phyloP scores from a whole-genome alignment of 2,888 invertebrate genomes.

The Eilema sororculum region DNA sequence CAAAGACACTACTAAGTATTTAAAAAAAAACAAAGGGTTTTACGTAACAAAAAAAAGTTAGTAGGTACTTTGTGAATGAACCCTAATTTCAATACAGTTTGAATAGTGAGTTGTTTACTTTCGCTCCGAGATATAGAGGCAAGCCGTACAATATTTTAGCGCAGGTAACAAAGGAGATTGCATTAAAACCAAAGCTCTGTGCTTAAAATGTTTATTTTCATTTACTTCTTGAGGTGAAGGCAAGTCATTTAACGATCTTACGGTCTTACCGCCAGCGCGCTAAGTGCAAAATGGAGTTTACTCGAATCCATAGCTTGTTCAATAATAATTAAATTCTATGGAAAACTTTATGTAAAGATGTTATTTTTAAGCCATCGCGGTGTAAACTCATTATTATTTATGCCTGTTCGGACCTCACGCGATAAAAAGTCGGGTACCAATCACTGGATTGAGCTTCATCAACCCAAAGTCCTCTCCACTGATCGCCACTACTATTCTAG shows the following conservation, averaged over 20 bases:
- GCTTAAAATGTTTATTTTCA: constrained; percentile 25
- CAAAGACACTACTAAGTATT: background rate
- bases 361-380: too few species aligned
- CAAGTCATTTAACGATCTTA: background rate
- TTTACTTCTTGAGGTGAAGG: background rate
- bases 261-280: background rate
- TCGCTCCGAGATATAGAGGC: background rate
- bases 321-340: too few species aligned
- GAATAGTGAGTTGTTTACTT: constrained; percentile 12
- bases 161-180: constrained; percentile 32
- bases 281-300: background rate
- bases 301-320: background rate
- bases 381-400: too few species aligned
- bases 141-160: constrained; percentile 10
- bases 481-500: too few species aligned
- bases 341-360: too few species aligned
- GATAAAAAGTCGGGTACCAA: too few species aligned
- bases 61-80: constrained; percentile 6
- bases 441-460: too few species aligned
- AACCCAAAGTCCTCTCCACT: too few species aligned
- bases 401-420: too few species aligned
- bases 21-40: background rate
- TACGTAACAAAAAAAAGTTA: background rate
- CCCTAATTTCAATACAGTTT: background rate
- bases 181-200: background rate